Evolutionary conservation across 2,888 invertebrate species (phyloP).

Genomic region (Cenopis cana): DNA sequence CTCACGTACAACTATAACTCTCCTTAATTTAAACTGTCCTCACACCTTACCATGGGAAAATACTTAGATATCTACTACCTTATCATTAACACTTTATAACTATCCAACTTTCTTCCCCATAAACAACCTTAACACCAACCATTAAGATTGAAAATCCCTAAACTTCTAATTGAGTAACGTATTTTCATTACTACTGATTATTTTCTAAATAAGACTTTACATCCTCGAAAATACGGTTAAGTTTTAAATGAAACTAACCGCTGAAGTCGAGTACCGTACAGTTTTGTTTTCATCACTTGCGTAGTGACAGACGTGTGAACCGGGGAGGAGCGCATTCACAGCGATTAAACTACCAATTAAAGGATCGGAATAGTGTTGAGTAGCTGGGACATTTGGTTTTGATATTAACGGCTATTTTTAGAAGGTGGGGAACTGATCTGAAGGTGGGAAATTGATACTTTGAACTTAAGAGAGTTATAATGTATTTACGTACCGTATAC

Average conservation of each 20-base stretch:
- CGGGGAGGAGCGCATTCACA: conserved; percentile 70
- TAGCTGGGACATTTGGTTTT: conserved; percentile 48
- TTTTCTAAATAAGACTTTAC: neutral
- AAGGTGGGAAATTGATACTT: conserved; percentile 15
- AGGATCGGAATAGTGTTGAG: conserved; percentile 48
- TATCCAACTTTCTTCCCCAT: neutral
- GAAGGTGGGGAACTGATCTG: neutral
- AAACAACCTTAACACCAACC: neutral
- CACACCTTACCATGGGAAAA: neutral
- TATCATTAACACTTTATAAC: conserved; percentile 1
- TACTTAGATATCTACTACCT: neutral
- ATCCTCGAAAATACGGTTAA: neutral
- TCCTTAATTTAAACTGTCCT: neutral
- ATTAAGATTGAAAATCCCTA: neutral
- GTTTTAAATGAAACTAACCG: neutral
- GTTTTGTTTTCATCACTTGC: conserved; percentile 25
- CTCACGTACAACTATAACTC: neutral
- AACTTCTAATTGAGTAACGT: neutral
- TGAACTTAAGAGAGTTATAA: neutral
- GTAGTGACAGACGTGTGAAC: conserved; percentile 81
- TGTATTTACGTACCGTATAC: neutral
- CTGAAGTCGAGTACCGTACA: conserved; percentile 1
- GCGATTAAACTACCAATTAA: conserved; percentile 52
- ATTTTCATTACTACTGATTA: neutral
- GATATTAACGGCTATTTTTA: conserved; percentile 40